Base-by-base conservation (phyloP, 2,113 vertebrate species). In the Ptilonorhynchus violaceus region DNA sequence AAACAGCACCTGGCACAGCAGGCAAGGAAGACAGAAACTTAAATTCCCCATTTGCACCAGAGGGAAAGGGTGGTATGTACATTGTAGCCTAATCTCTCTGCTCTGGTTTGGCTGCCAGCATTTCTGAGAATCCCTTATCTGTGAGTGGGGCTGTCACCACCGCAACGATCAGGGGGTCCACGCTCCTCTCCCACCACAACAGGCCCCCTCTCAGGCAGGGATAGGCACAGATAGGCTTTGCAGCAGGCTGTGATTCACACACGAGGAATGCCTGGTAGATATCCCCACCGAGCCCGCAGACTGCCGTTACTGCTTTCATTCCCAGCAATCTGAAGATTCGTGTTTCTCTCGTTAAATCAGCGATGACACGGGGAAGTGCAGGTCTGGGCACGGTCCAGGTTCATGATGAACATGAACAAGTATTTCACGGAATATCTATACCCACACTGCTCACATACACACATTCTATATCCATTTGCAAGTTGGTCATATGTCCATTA, bases 261-360 rank as follows among this genome's bases (percentile, higher is more conserved):
- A 62, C 47, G 25, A 96, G 93, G 95, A 97, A 97, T 97, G 95
- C 8, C 41, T 21, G 85, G 77, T 37, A 91, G 95, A 96, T 94
- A 96, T 47, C 80, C 84, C 76, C 74, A 50, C 25, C 27, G 78
- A 89, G 92, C 67, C 46, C 9, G 0, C 69, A 76, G 85, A 27
- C 81, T 47, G 85, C 0, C 22, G 76, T 64, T 55, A 63, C 59
- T 67, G 62, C 85, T 89, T 88, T 73, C 67, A 5, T 78, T 85
- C 62, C 70, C 89, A 53, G 92, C 74, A 66, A 49, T 59, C 42
- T 73, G 60, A 63, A 92, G 80, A 93, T 92, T 95, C 81, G 18
- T 83, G 62, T 70, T 96, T 94, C 93, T 70, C 90, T 73, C 2
- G 1, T 74, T 79, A 72, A 95, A 88, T 81, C 89, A 81, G 73